These are phyloP conservation scores for Loriculus beryllinus DNA, from an alignment of 2,797 vertebrate genomes.

Conservation along the genomic window DNA sequence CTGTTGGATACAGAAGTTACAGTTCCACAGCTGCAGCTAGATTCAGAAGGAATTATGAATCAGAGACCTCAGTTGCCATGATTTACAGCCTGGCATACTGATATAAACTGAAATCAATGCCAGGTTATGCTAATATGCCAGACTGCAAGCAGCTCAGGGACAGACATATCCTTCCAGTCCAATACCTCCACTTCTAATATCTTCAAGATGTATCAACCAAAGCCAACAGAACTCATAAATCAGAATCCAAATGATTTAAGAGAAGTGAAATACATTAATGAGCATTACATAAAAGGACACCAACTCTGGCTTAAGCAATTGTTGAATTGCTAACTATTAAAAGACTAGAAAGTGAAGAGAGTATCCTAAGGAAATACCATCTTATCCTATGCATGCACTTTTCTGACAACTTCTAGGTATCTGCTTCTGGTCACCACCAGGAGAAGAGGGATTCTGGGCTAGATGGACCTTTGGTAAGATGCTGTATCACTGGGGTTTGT, in stretches of 20 bases:
- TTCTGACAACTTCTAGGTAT: background rate
- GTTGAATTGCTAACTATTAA: background rate
- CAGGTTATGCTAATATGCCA: background rate
- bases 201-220: background rate
- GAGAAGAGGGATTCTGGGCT: background rate
- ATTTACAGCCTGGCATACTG: background rate
- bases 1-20: background rate
- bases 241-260: background rate
- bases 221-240: background rate
- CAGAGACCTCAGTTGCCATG: background rate
- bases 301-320: background rate
- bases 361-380: background rate
- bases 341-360: background rate
- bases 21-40: background rate
- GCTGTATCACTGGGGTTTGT: background rate
- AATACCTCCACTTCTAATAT: background rate
- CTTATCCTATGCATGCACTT: background rate
- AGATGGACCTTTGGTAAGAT: background rate
- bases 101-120: background rate
- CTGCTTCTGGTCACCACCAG: background rate
- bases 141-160: background rate
- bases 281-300: background rate
- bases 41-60: background rate
- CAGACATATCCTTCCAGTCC: background rate
- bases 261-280: background rate